Evolutionary conservation across 2,797 vertebrate genomes (phyloP).

Genomic region (Malurus splendens): DNA sequence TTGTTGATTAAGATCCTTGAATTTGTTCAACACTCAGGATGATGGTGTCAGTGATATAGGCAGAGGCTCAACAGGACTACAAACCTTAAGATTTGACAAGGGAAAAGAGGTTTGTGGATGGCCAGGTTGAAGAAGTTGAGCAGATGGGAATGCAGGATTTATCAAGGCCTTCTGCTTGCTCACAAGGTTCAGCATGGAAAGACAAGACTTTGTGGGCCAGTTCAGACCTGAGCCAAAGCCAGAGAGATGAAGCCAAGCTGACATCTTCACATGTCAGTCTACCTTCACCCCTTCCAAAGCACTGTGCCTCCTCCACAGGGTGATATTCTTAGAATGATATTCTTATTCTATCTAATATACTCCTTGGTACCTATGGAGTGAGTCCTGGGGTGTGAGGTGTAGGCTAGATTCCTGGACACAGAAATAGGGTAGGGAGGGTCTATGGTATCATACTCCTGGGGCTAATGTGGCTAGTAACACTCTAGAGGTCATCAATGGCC

Average conservation of each 20-base stretch:
- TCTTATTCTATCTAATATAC: neutral
- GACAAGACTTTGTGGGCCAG: neutral
- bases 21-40: accelerated
- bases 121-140: neutral
- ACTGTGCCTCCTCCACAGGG: neutral
- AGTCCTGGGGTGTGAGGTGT: neutral
- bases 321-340: neutral
- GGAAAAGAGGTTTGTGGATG: neutral
- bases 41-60: neutral
- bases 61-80: neutral
- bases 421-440: neutral
- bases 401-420: neutral
- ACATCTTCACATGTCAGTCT: neutral
- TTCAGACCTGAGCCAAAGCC: neutral
- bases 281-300: neutral
- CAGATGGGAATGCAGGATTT: neutral
- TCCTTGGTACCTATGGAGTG: neutral
- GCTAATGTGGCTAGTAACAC: neutral
- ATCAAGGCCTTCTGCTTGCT: neutral
- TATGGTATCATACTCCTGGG: neutral
- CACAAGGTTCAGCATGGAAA: neutral
- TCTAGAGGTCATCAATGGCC: neutral
- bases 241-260: neutral
- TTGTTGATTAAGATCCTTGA: neutral
- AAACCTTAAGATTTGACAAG: neutral